Evolutionary conservation across 2,113 vertebrate species (phyloP), one percentile per base, ranked within the genome.

Genomic region (Cheirogaleus medius): DNA sequence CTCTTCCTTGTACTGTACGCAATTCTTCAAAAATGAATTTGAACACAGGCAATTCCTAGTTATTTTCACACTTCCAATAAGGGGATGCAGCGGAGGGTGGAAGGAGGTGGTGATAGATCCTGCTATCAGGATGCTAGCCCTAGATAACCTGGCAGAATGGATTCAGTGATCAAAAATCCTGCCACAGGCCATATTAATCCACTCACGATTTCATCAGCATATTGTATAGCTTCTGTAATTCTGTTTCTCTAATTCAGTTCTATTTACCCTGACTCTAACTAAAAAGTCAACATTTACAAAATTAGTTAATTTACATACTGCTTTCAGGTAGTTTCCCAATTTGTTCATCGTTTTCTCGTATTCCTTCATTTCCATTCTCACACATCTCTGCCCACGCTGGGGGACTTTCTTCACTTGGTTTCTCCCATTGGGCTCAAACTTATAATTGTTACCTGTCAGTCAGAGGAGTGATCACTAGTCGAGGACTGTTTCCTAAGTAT

Each of bases 401-500:
- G 66, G 25, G 54, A 63, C 54, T 60, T 6, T 39, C 13, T 14
- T 4, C 17, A 60, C 23, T 86, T 11, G 5, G 14, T 74, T 89
- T 87, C 25, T 13, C 63, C 77, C 37, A 42, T 63, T 9, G 6
- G 5, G 58, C 5, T 77, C 21, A 52, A 58, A 71, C 13, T 37
- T 39, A 1, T 23, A 88, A 47, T 20, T 27, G n/a, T 96, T 99
- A 99, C 99, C 99, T 98, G 98, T 99, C 99, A 90, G 99, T 99
- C 13, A 99, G 99, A 84, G 98, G 98, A 66, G 99, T 99, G 98
- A 99, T 99, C 98, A 99, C 98, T 14, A 99, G 98, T 44, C 98
- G 92, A 37, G 99, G 98, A 17, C 98, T 98, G 97, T 99, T 99
- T 92, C 99, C 99, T 82, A 99, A 98, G 95, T 99, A 99, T 95